Evolutionary conservation across 2,888 invertebrate species (phyloP).

Genomic region (Endotricha flammealis): DNA sequence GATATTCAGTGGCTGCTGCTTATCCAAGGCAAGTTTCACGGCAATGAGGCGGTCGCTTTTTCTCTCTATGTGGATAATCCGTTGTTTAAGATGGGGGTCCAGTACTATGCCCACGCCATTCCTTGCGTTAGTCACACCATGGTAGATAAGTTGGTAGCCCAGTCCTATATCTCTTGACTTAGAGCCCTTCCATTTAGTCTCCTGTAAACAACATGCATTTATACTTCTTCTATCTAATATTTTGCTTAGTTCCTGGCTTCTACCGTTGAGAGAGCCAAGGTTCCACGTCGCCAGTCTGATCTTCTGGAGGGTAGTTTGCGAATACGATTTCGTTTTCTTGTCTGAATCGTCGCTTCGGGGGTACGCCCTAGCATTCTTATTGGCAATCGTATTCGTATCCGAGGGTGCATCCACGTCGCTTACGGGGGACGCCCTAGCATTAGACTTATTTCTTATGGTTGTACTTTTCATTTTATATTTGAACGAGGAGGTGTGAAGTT

Average conservation of each 20-base stretch:
- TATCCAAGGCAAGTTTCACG: too few species aligned
- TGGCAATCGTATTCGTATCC: too few species aligned
- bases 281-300: conserved; percentile 19
- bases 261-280: conserved; percentile 18
- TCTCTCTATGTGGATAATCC: too few species aligned
- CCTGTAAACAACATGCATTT: conserved; percentile 19
- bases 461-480: background rate
- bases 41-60: too few species aligned
- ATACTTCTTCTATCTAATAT: conserved; percentile 10
- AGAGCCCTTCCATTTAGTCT: conserved; percentile 19
- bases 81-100: too few species aligned
- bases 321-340: background rate
- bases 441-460: background rate
- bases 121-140: too few species aligned
- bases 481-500: background rate
- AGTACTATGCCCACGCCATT: too few species aligned
- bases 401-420: conserved; percentile 4
- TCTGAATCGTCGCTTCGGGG: conserved; percentile 18
- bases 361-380: conserved; percentile 20
- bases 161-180: conserved; percentile 13
- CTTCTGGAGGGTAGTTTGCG: background rate
- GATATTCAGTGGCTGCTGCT: too few species aligned
- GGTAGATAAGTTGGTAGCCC: too few species aligned
- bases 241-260: conserved; percentile 16
- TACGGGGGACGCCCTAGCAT: conserved; percentile 11